Percentiles rank a stretch among this genome's conserved stretches.
Conservation (phyloP, 2,797 vertebrate genomes). For the Phalanger gymnotis region DNA sequence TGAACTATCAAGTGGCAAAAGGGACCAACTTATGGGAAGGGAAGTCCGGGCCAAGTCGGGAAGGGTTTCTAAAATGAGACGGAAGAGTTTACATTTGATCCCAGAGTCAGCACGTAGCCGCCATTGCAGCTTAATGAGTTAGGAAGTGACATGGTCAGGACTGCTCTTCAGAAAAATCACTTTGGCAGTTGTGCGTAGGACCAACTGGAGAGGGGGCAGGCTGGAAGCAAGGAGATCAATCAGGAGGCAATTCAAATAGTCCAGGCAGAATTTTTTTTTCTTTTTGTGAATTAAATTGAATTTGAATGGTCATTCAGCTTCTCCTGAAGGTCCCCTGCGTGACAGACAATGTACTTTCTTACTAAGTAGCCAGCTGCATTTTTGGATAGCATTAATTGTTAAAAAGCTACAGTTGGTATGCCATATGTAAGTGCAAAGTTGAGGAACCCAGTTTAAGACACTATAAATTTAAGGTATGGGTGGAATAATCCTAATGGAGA, state of each 20-base stretch:
- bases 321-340: neutral
- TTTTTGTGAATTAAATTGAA: neutral
- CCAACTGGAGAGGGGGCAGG: neutral
- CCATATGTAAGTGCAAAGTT: neutral
- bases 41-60: neutral
- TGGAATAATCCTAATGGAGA: neutral
- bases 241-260: neutral
- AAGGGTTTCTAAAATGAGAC: neutral
- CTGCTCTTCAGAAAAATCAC: neutral
- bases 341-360: neutral
- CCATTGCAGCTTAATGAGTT: neutral
- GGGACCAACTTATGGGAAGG: neutral
- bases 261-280: neutral
- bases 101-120: neutral
- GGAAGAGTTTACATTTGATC: neutral
- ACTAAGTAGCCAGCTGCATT: neutral
- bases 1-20: neutral
- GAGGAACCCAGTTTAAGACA: neutral
- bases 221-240: neutral
- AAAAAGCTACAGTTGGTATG: neutral
- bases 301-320: neutral
- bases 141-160: neutral
- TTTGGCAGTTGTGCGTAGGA: neutral
- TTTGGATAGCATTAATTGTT: neutral
- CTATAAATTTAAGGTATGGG: neutral